A percentile compares a stretch with the other conserved stretches of the same genome.
Evolutionary conservation across 2,797 vertebrate species (phyloP).

Genomic region (Buceros bicornis): DNA sequence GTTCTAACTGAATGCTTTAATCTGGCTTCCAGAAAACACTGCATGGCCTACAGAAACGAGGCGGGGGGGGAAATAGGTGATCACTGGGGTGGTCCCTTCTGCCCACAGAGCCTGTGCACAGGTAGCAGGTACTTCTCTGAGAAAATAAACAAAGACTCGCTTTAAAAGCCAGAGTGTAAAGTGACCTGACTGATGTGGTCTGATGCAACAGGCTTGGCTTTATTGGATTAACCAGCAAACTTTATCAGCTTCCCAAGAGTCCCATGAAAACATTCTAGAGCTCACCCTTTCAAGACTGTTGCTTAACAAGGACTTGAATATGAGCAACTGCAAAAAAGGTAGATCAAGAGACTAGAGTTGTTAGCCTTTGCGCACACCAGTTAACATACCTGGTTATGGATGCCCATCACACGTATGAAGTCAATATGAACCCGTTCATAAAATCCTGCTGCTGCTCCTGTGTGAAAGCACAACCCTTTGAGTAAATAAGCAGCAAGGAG

Average conservation of each 20-base stretch:
- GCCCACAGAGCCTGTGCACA: neutral
- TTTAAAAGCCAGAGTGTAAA: constrained; percentile 51
- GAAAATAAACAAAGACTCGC: constrained; percentile 51
- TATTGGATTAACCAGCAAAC: constrained; percentile 58
- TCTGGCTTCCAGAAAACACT: neutral
- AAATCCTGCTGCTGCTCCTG: neutral
- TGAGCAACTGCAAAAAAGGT: neutral
- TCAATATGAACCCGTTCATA: neutral
- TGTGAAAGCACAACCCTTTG: neutral
- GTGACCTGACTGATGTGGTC: constrained; percentile 58
- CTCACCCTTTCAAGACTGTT: neutral
- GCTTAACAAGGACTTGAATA: neutral
- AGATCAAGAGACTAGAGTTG: neutral
- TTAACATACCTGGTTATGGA: neutral
- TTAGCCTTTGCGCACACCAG: neutral
- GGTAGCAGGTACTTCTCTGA: constrained; percentile 57
- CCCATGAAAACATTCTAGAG: neutral
- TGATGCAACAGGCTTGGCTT: constrained; percentile 35
- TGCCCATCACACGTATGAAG: neutral
- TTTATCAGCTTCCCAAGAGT: constrained; percentile 46
- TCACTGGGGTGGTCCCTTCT: neutral
- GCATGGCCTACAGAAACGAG: neutral
- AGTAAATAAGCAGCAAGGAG: neutral
- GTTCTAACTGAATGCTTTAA: neutral
- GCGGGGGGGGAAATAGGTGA: neutral